Evolutionary conservation across 2,797 vertebrate species (phyloP).

Genomic region (Alfaro cultratus): DNA sequence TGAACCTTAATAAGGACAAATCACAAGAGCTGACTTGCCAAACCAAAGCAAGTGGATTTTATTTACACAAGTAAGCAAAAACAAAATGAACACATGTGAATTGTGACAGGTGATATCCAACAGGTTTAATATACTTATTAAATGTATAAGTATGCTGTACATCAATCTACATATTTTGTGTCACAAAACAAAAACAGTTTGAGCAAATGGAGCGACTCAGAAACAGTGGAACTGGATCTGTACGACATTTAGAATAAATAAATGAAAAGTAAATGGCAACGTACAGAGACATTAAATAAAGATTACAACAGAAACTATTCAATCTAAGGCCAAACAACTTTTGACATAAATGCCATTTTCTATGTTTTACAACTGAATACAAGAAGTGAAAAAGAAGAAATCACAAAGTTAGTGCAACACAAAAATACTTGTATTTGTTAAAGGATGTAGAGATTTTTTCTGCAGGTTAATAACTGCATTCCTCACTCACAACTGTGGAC

Average conservation of each 20-base stretch:
- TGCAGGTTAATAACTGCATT: background rate
- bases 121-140: constrained; percentile 26
- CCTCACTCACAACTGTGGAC: background rate
- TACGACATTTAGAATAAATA: constrained; percentile 79
- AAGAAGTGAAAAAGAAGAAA: background rate
- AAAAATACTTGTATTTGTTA: background rate
- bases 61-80: constrained; percentile 81
- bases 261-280: constrained; percentile 39
- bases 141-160: constrained; percentile 63
- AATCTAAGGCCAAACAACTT: background rate
- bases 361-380: background rate
- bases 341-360: background rate
- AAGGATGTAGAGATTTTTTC: background rate
- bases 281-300: constrained; percentile 12
- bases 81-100: constrained; percentile 37
- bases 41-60: constrained; percentile 83
- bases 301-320: background rate
- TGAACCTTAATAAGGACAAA: background rate
- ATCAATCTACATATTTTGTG: constrained; percentile 35
- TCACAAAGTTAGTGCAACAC: background rate
- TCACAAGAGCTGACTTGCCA: constrained; percentile 17
- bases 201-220: background rate
- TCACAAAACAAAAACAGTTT: constrained; percentile 74
- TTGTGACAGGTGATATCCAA: constrained; percentile 24
- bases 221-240: constrained; percentile 59